Conservation (phyloP, 2,797 vertebrate genomes). For the Cygnus olor region DNA sequence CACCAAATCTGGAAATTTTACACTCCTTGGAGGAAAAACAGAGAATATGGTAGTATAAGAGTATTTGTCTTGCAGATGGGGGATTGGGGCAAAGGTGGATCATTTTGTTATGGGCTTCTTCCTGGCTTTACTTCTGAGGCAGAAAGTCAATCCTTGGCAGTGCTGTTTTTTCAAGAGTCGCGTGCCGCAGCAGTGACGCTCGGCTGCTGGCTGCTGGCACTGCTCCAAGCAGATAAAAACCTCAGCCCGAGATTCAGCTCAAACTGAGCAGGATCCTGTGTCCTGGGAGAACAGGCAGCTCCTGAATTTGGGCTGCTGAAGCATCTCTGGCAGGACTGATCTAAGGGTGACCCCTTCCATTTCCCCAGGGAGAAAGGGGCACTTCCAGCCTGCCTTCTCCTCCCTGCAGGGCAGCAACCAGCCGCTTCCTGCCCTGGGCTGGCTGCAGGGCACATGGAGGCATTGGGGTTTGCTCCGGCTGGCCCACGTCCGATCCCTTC, state of each 20-base stretch:
- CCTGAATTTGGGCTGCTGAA: not conserved
- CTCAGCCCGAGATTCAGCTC: not conserved
- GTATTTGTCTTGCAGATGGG: not conserved
- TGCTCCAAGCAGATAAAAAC: not conserved
- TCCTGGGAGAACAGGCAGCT: rapidly evolving
- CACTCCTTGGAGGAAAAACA: not conserved
- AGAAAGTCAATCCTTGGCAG: not conserved
- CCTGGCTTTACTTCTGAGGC: not conserved
- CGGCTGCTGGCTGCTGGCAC: not conserved
- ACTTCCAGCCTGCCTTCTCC: not conserved
- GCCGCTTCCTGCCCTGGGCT: not conserved
- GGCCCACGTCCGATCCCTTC: rapidly evolving
- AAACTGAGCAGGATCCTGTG: not conserved
- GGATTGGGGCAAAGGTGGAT: not conserved
- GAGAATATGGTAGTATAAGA: not conserved
- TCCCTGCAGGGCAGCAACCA: not conserved
- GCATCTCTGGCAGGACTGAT: not conserved
- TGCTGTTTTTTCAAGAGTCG: not conserved
- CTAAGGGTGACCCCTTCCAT: not conserved
- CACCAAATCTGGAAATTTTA: not conserved
- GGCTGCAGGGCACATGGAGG: not conserved
- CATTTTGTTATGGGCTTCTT: not conserved
- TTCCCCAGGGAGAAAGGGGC: not conserved
- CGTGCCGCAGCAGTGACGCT: not conserved
- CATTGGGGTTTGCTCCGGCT: not conserved